Conservation (phyloP, 1,140 invertebrate genomes). For the Caenorhabditis remanei region DNA sequence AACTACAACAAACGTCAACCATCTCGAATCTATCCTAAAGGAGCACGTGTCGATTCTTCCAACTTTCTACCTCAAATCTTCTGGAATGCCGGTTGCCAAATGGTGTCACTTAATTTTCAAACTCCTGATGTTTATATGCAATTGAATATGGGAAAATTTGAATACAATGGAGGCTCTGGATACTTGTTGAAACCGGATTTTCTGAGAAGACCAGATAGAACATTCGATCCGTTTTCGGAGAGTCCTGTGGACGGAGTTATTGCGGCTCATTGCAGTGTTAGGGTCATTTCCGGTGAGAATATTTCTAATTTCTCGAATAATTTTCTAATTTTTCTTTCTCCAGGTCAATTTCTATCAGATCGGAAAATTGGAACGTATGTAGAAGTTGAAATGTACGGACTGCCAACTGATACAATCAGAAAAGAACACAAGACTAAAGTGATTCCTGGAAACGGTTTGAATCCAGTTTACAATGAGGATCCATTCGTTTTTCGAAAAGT, state of each 20-base stretch:
- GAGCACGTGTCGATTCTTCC: constrained; percentile 96
- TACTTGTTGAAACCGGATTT: constrained; percentile 97
- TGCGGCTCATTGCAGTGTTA: constrained; percentile 95
- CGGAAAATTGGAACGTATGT: constrained; percentile 99
- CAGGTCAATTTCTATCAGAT: constrained; percentile 98
- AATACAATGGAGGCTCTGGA: constrained; percentile 98
- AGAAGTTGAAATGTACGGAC: constrained; percentile 99
- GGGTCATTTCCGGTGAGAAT: constrained; percentile 81
- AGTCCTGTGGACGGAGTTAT: constrained; percentile 99
- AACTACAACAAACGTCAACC: constrained; percentile 99
- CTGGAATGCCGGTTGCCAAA: constrained; percentile 99
- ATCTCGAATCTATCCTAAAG: constrained; percentile 98
- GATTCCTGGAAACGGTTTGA: constrained; percentile 95
- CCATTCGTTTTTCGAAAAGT: constrained; percentile 97
- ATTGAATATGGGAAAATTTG: constrained; percentile 99
- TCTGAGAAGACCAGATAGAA: constrained; percentile 94
- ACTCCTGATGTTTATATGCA: constrained; percentile 99
- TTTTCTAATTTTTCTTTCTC: constrained; percentile 32
- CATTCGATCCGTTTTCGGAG: constrained; percentile 98
- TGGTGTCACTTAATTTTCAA: constrained; percentile 99
- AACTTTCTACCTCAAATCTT: constrained; percentile 99
- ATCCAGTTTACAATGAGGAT: constrained; percentile 98
- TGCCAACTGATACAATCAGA: constrained; percentile 97
- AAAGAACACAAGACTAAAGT: constrained; percentile 96
- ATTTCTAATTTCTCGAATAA: background rate